Conservation (phyloP, 2,888 invertebrate species). For the Ernsta delagoae region DNA sequence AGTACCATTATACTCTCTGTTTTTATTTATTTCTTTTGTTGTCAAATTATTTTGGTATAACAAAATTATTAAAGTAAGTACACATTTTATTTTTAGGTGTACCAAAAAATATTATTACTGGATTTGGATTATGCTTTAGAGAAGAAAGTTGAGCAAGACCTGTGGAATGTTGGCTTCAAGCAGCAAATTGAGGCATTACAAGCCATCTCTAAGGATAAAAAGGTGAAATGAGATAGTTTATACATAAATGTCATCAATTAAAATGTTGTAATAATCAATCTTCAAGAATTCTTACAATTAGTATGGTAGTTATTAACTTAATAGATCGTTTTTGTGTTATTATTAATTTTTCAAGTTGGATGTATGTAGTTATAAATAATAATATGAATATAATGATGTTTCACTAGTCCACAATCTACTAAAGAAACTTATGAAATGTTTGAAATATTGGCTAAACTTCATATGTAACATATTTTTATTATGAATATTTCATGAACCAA, state of each 20-base stretch:
- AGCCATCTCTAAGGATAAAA: constrained; percentile 90
- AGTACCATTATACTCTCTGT: not conserved
- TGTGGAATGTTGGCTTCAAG: constrained; percentile 95
- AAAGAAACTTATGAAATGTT: too few relatives aligned
- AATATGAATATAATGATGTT: too few relatives aligned
- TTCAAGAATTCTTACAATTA: too few relatives aligned
- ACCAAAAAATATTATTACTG: constrained; percentile 90
- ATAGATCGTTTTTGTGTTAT: too few relatives aligned
- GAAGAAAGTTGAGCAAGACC: constrained; percentile 94
- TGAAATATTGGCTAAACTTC: too few relatives aligned
- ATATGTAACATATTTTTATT: too few relatives aligned
- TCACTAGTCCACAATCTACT: too few relatives aligned
- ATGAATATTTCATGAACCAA: constrained; percentile 48
- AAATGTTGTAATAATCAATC: too few relatives aligned
- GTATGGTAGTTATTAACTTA: too few relatives aligned
- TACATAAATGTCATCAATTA: too few relatives aligned
- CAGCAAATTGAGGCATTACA: constrained; percentile 93
- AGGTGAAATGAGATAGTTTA: constrained; percentile 71
- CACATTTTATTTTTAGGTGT: constrained; percentile 77
- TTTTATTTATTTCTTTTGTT: not conserved
- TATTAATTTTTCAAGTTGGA: too few relatives aligned
- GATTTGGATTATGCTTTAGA: constrained; percentile 95
- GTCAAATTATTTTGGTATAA: not conserved
- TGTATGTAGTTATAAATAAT: too few relatives aligned
- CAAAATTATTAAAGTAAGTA: not conserved